Base-by-base conservation (phyloP, 1,140 invertebrate species). In the Procambarus virginalis region DNA sequence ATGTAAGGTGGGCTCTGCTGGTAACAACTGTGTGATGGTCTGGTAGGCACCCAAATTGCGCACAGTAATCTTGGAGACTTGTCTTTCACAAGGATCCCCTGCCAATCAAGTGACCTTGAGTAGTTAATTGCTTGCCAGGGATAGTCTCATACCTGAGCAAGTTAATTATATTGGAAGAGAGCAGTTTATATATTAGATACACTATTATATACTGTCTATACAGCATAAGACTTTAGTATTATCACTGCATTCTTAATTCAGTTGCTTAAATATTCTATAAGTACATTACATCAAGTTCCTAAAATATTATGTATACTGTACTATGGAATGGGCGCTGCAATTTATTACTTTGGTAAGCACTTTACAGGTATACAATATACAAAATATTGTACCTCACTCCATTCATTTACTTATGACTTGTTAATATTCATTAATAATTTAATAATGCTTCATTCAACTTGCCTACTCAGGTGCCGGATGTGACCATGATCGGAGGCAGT, bases 391-490 rank as follows among this genome's bases (percentile, higher is more conserved):
- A 55, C 10, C 5, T 55, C 5, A 8, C 5, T 55, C 5, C 10
- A 55, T 55, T 55, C 10, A 55, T 55, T 8, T 55, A 55, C 10
- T 14, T 64, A 64, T 64, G 14, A 14, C 9, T 64, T 64, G 14
- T 17, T 3, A 14, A 64, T 64, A 17, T 12, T 14, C 14, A 64
- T 14, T 14, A 5, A 14, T 55, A 55, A 5, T 5, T 55, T 55
- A 34, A 34, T 55, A 55, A 55, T 55, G 10, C 10, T 55, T 55
- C 10, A 55, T 55, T 55, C 51, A 55, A 34, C n/a, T 60, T 9
- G 17, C 12, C 49, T 80, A 93, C 3, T 94, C 91, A 92, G 92
- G 92, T 90, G 68, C 92, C 92, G 55, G 92, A 92, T 86, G 79
- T 92, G 46, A 92, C 92, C 45, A 91, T 91, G 73, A 58, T 92